Percentiles rank a stretch among this genome's conserved stretches.
Conservation (phyloP, 2,888 invertebrate species). For the Mythimna pallens region DNA sequence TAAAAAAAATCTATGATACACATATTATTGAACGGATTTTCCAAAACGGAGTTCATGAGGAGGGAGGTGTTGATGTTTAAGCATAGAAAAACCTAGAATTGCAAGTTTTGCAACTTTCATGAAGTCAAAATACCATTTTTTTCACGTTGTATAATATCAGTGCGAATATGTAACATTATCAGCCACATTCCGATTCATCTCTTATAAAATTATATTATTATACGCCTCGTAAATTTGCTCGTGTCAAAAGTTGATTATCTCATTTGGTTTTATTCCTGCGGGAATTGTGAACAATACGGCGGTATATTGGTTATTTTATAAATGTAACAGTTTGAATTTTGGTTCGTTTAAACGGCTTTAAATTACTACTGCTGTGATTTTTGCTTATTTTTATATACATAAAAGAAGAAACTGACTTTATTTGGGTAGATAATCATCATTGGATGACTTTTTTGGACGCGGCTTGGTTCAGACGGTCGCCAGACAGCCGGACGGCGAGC, state of each 20-base stretch:
- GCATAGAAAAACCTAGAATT: too few relatives aligned
- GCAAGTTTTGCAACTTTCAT: not conserved
- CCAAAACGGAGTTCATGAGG: too few relatives aligned
- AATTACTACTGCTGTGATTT: not conserved
- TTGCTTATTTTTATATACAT: too few relatives aligned
- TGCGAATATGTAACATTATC: slow-evolving; percentile 17
- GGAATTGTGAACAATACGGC: slow-evolving; percentile 9
- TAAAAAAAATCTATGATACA: too few relatives aligned
- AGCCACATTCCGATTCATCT: slow-evolving; percentile 14
- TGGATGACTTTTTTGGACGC: too few relatives aligned
- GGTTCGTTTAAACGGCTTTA: not conserved
- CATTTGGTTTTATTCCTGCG: slow-evolving; percentile 44
- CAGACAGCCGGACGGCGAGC: too few relatives aligned
- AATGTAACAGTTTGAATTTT: not conserved
- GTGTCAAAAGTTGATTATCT: slow-evolving; percentile 55
- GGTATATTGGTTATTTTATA: slow-evolving; percentile 16
- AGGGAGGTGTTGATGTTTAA: too few relatives aligned
- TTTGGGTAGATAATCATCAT: too few relatives aligned
- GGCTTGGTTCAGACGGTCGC: too few relatives aligned
- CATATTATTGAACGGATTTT: too few relatives aligned
- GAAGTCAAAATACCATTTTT: not conserved
- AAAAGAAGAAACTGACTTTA: too few relatives aligned
- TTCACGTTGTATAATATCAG: not conserved
- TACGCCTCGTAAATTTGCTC: slow-evolving; percentile 16
- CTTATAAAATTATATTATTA: slow-evolving; percentile 7